Base-by-base conservation (phyloP, 1,140 invertebrate species). In the Carcinoscorpius rotundicauda region DNA sequence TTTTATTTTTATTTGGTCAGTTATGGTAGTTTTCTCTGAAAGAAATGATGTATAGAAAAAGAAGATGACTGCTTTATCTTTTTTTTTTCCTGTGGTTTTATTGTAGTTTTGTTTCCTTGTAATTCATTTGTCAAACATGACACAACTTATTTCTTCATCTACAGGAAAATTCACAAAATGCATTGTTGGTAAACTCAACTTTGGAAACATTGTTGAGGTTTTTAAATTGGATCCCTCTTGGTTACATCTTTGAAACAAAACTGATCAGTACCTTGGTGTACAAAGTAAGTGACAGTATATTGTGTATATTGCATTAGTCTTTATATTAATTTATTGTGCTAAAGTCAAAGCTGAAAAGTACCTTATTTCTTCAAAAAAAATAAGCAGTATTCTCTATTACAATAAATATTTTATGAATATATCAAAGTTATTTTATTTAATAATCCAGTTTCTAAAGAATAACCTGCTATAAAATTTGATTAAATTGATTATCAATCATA, bases 211-310 rank as follows among this genome's bases (percentile, higher is more conserved):
- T 99, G 60, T 80, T 99, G 60, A 83, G 93, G 77, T 99, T 99
- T 82, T 82, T 99, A 29, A 98, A 97, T 76, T 99, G 97, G 97
- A 98, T 99, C 75, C 97, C 97, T 29, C 81, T 99, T 60, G 97
- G 97, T 9, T 99, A 99, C 75, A 98, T 99, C 75, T 99, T 99
- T 82, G 96, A 99, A 82, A 99, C 97, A 64, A 93, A 97, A 77
- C 80, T 99, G 10, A 97, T 98, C 70, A 87, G 85, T 69, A 96
- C 93, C 58, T 81, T 99, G 60, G 93, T 97, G 74, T 93, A 87
- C 74, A 98, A 97, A 79, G 86, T 87, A 80, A 72, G 65, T 68
- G 61, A 53, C 9, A 63, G 59, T 51, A 62, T 49, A 6, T 48
- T 52, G 62, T 64, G 64, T 6, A 58, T 48, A 63, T 51, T 61